phyloP scores from a whole-genome alignment of 2,797 vertebrate species.

The Benthosema pterotum region DNA sequence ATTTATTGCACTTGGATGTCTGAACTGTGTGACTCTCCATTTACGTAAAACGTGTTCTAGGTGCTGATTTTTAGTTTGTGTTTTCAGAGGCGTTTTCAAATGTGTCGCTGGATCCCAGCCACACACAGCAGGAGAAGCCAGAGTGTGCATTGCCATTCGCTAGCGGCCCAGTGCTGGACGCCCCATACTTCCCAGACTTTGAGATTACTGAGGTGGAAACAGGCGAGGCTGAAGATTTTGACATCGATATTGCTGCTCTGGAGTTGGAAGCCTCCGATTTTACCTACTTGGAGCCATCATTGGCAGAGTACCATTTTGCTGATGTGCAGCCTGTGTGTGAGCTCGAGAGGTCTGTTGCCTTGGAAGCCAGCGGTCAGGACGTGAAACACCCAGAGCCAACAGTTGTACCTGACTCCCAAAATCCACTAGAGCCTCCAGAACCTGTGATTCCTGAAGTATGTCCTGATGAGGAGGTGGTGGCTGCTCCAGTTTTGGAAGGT shows the following conservation, averaged over 20 bases:
- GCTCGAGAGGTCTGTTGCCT: slow-evolving; percentile 18
- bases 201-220: slow-evolving; percentile 57
- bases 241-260: slow-evolving; percentile 54
- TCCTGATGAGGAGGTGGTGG: slow-evolving; percentile 26
- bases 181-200: slow-evolving; percentile 74
- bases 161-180: slow-evolving; percentile 44
- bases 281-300: slow-evolving; percentile 18
- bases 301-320: slow-evolving; percentile 3
- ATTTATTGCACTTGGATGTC: too few species aligned
- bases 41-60: slow-evolving; percentile 36
- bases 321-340: slow-evolving; percentile 24
- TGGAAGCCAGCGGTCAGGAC: slow-evolving; percentile 29
- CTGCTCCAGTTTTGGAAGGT: slow-evolving; percentile 23
- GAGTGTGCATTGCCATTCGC: slow-evolving; percentile 17
- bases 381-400: slow-evolving; percentile 56
- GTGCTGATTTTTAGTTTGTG: slow-evolving; percentile 32
- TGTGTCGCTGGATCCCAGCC: slow-evolving; percentile 20
- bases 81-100: slow-evolving; percentile 60
- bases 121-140: slow-evolving; percentile 18
- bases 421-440: slow-evolving; percentile 48
- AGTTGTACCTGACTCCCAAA: slow-evolving; percentile 54
- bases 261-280: slow-evolving; percentile 59
- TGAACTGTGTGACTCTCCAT: too few species aligned
- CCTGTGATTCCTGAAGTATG: slow-evolving; percentile 28
- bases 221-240: slow-evolving; percentile 19